These are phyloP conservation scores for Sturnus vulgaris DNA, from an alignment of 2,113 vertebrate species.

Conservation along the genomic window DNA sequence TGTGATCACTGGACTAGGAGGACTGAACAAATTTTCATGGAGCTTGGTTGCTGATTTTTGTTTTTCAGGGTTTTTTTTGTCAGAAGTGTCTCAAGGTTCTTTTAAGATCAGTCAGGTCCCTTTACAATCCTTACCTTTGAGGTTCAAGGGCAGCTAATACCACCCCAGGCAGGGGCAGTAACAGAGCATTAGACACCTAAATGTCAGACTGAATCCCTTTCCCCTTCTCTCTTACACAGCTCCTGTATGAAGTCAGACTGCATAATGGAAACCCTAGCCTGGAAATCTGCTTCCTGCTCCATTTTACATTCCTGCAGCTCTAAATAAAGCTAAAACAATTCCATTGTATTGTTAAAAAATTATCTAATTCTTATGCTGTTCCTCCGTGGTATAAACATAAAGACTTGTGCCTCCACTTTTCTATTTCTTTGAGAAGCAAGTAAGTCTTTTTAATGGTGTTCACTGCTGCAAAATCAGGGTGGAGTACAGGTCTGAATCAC, in stretches of 20 bases:
- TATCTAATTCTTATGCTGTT: background rate
- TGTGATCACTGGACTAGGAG: background rate
- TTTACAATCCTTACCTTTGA: background rate
- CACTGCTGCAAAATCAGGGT: background rate
- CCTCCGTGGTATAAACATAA: background rate
- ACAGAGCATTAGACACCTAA: background rate
- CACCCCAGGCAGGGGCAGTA: background rate
- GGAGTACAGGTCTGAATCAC: background rate
- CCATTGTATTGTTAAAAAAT: background rate
- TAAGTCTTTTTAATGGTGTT: background rate
- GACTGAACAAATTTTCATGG: background rate
- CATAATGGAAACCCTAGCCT: background rate
- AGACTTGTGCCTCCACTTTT: background rate
- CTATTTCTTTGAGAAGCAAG: background rate
- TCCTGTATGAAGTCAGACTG: background rate
- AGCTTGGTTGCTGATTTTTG: background rate
- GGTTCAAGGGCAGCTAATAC: background rate
- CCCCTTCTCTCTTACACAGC: background rate
- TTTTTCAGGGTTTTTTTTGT: too few species aligned
- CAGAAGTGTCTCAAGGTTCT: background rate
- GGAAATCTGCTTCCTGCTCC: conserved; percentile 20
- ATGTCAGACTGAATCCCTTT: background rate
- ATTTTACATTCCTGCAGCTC: conserved; percentile 25
- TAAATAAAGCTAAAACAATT: conserved; percentile 8
- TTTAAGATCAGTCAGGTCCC: background rate